Conservation (phyloP, 2,113 vertebrate genomes). For the Corythaeola cristata region DNA sequence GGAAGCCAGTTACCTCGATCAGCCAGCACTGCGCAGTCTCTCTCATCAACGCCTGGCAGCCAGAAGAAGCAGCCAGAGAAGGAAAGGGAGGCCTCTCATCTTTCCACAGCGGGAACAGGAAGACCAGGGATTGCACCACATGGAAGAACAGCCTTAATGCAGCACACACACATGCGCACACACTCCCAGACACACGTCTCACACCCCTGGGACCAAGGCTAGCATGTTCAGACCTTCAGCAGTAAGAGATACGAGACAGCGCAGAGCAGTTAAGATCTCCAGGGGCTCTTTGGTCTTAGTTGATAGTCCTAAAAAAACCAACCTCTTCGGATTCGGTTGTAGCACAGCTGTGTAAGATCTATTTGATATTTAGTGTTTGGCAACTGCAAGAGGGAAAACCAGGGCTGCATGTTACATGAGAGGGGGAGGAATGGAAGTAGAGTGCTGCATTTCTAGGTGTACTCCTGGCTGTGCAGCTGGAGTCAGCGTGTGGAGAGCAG, state of each 20-base stretch:
- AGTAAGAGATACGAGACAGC: slow-evolving; percentile 35
- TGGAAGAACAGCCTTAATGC: slow-evolving; percentile 34
- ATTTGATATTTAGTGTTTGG: slow-evolving; percentile 32
- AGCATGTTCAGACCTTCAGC: slow-evolving; percentile 46
- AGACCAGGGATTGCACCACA: slow-evolving; percentile 51
- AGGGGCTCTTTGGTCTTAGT: slow-evolving; percentile 70
- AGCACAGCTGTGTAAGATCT: slow-evolving; percentile 40
- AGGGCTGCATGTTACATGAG: background rate
- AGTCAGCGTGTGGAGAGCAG: background rate
- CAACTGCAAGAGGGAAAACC: background rate
- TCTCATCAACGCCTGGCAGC: slow-evolving; percentile 20
- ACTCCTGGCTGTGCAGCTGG: background rate
- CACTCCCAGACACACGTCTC: slow-evolving; percentile 4
- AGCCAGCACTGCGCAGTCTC: slow-evolving; percentile 10
- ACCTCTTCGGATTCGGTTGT: slow-evolving; percentile 10
- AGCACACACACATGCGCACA: slow-evolving; percentile 13
- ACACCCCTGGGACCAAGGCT: slow-evolving; percentile 50
- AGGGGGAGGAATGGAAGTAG: background rate
- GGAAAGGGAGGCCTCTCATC: slow-evolving; percentile 50
- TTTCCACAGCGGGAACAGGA: slow-evolving; percentile 49
- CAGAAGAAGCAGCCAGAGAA: slow-evolving; percentile 16
- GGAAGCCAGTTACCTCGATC: background rate
- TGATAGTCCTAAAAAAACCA: slow-evolving; percentile 48
- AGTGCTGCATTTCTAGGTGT: slow-evolving; percentile 12
- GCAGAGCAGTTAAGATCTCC: slow-evolving; percentile 43